Base-by-base conservation (phyloP, 2,113 vertebrate species). In the Malurus elegans region DNA sequence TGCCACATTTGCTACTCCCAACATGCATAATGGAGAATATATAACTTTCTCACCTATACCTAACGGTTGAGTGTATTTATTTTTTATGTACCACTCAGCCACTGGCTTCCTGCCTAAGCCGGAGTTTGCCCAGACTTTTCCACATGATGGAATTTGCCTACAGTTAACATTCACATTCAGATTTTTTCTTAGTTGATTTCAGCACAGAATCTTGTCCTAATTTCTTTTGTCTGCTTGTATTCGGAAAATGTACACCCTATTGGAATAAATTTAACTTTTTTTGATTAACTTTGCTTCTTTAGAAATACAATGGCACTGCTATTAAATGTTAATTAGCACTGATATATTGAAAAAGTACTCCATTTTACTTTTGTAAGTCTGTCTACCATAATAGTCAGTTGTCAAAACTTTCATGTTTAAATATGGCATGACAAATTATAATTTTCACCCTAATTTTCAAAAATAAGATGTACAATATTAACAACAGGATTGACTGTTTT, bases 151-250 rank as follows among this genome's bases (percentile, higher is more conserved):
- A 89, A 87, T 80, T 85, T 93, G 54, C 61, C 65, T 64, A 10
- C 79, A 81, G 45, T 79, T 93, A 48, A 15, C 18, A 53, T 81
- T 91, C 65, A 53, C 2, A 0, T 74, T 87, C 26, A 62, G 26
- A 44, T 54, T 89, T 91, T 91, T 94, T 92, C 50, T 73, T 36
- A 78, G 24, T 31, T 88, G 65, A 74, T 73, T 91, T 94, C 60
- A 74, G 36, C 3, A 2, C 28, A 65, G 34, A 67, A 24, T 67
- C 29, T 90, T 67, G 13, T 84, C 42, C 42, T 65, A 16, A 53
- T 71, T 86, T 92, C 31, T 78, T 90, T 84, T 62, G 14, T 48
- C 32, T 83, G 16, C 25, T 40, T 69, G 15, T 54, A 75, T 57
- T 16, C 40, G 82, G 61, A 64, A 84, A 48, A 64, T 24, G 2